Base-by-base conservation (phyloP, 2,113 vertebrate genomes). In the Mirza zaza region DNA sequence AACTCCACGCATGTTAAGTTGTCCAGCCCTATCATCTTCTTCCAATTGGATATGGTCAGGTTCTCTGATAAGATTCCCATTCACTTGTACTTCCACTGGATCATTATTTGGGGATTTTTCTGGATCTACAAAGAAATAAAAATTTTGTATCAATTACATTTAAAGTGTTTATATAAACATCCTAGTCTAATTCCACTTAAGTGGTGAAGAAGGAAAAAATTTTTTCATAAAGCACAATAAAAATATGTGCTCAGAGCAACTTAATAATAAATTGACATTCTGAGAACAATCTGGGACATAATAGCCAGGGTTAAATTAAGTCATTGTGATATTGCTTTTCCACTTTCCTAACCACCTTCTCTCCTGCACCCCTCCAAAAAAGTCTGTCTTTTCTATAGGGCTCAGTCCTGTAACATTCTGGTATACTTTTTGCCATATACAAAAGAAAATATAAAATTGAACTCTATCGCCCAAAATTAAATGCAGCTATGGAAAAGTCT, bases 1-100 rank as follows among this genome's bases (percentile, higher is more conserved):
- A 96, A 99, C 99, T 42, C 99, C 99, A 13, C 99, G 99, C 99
- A 99, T 99, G 99, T 99, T 99, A 93, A 99, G 99, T 95, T 99
- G 99, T 0, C 98, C 99, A 0, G 99, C 98, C 0, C 98, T 97
- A 11, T 99, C 98, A 1, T 98, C 98, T 50, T 98, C 98, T 39
- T 98, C 98, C 0, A 92, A 21, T 7, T 99, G 98, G 97, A 96
- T 29, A 65, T 75, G 87, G 10, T 99, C 99, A 77, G 98, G 15
- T 84, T 99, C 99, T 34, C 99, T 98, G 89, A 98, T 97, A 39
- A 98, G 92, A 70, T 98, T 99, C 77, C 99, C 99, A 36, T 99
- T 99, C 96, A 99, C 98, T 97, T 99, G 99, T 52, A 99, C 97
- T 3, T 99, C 99, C 29, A 97, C 25, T 68, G 93, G 85, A 94